Conservation (phyloP, 2,113 vertebrate species). For the Sorex araneus region DNA sequence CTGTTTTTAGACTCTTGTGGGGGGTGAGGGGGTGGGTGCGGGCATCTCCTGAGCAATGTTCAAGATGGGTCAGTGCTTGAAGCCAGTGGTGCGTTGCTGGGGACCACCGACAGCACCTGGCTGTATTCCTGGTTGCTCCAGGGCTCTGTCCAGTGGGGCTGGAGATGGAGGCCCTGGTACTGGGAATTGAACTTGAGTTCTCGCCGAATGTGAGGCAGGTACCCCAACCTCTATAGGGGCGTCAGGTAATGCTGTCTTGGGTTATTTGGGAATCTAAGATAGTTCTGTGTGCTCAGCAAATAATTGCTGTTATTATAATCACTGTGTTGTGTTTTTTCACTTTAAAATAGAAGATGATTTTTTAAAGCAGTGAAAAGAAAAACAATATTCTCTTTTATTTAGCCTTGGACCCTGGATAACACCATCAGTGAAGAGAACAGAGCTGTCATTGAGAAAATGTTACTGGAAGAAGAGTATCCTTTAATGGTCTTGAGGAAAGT, state of each 20-base stretch:
- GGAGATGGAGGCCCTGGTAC: too few species aligned
- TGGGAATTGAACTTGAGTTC: too few species aligned
- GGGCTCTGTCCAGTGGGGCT: too few species aligned
- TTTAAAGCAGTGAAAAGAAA: slow-evolving; percentile 42
- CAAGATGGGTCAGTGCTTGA: too few species aligned
- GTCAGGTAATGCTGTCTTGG: background rate
- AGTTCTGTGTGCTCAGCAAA: background rate
- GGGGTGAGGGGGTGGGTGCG: too few species aligned
- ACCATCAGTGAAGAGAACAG: slow-evolving; percentile 97
- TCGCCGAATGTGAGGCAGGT: too few species aligned
- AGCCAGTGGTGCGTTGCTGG: too few species aligned
- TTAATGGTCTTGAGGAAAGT: slow-evolving; percentile 73
- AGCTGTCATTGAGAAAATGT: slow-evolving; percentile 96
- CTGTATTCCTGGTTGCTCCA: too few species aligned
- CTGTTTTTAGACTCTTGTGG: too few species aligned
- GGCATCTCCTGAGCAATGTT: too few species aligned
- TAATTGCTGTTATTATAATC: slow-evolving; percentile 43
- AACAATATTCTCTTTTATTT: slow-evolving; percentile 63
- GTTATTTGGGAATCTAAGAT: slow-evolving; percentile 7
- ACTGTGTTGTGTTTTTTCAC: slow-evolving; percentile 48
- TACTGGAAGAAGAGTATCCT: slow-evolving; percentile 99
- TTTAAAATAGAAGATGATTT: slow-evolving; percentile 42
- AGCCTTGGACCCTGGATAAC: slow-evolving; percentile 97
- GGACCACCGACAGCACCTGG: too few species aligned
- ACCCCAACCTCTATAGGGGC: too few species aligned